phyloP scores from a whole-genome alignment of 2,797 vertebrate genomes.

The Neopelma chrysocephalum region DNA sequence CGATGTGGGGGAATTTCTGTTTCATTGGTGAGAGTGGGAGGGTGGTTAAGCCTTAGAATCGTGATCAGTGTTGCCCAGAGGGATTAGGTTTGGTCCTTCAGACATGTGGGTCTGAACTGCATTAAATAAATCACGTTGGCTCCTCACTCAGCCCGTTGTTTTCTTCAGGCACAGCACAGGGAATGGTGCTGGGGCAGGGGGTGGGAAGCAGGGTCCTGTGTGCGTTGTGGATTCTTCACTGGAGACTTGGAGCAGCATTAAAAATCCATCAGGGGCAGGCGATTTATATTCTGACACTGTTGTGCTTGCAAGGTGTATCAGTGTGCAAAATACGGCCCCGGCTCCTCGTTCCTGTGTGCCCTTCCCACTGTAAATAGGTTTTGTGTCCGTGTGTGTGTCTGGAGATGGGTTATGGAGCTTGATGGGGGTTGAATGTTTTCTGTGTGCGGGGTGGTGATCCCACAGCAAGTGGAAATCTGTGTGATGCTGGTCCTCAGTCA shows the following conservation, averaged over 20 bases:
- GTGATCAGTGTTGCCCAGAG: background rate
- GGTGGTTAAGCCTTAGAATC: background rate
- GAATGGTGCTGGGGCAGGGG: background rate
- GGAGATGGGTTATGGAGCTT: background rate
- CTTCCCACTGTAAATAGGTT: background rate
- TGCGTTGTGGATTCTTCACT: background rate
- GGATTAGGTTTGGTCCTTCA: background rate
- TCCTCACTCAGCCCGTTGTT: background rate
- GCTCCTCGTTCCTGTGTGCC: fast-evolving
- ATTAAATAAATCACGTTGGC: background rate
- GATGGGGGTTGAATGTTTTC: background rate
- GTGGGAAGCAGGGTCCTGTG: background rate
- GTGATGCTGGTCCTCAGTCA: background rate
- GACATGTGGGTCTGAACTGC: background rate
- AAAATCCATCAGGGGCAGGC: background rate
- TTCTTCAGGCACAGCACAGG: background rate
- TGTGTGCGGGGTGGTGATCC: background rate
- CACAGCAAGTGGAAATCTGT: background rate
- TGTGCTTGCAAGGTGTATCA: background rate
- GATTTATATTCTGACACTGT: background rate
- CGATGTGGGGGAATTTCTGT: background rate
- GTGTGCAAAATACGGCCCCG: background rate
- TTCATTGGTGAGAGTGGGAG: background rate
- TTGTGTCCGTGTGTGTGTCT: background rate
- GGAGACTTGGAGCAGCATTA: background rate